phyloP scores from a whole-genome alignment of 2,113 vertebrate genomes.

The Gymnarchus niloticus region DNA sequence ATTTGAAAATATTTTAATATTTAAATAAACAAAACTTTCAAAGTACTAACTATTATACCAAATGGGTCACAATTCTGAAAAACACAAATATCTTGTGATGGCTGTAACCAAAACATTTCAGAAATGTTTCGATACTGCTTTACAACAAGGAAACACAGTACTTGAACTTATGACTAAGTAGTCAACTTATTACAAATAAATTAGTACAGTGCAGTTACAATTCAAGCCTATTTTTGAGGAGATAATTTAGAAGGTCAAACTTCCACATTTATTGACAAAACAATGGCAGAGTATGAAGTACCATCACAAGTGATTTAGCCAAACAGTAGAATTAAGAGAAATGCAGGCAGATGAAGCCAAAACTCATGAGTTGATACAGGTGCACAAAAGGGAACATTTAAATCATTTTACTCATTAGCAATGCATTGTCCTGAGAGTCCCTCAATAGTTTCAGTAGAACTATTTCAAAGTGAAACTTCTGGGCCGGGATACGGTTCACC shows the following conservation, averaged over 20 bases:
- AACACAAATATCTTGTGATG: neutral
- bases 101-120: neutral
- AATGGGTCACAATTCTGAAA: neutral
- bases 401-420: neutral
- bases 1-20: neutral
- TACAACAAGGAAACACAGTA: neutral
- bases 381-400: neutral
- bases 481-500: slow-evolving; percentile 85
- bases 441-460: neutral
- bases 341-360: neutral
- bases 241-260: neutral
- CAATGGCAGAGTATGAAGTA: neutral
- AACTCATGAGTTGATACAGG: neutral
- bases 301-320: neutral
- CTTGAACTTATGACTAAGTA: neutral
- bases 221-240: neutral
- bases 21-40: neutral
- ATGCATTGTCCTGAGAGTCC: neutral
- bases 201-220: neutral
- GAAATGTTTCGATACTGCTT: too few relatives aligned
- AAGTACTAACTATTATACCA: neutral
- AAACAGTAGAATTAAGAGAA: neutral
- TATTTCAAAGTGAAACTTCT: slow-evolving; percentile 61
- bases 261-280: neutral
- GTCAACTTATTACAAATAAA: neutral